Evolutionary conservation across 2,113 vertebrate species (phyloP), one percentile per base, ranked within the genome.

Genomic region (Recurvirostra avosetta): DNA sequence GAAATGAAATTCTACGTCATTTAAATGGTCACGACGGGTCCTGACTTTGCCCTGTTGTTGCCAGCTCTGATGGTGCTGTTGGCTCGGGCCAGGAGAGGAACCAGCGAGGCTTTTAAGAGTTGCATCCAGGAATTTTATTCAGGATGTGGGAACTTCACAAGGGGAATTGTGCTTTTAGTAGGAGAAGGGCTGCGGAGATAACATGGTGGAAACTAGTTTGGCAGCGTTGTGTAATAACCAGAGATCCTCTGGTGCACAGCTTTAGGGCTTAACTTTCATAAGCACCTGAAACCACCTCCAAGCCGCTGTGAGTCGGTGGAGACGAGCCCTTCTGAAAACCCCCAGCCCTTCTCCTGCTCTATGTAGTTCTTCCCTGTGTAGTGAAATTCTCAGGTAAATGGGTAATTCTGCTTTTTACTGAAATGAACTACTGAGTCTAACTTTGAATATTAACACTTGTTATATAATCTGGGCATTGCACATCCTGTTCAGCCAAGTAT

Each of bases 191-290:
- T 32, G 12, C 3, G 63, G 3, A 23, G 34, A 52, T 74, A 72
- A 45, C 30, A 2, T 0, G 0, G 41, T 21, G 62, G 65, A 17
- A 95, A 95, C 67, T 9, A 3, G 83, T 94, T 72, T 67, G 83
- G 71, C 61, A 14, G 8, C 12, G 6, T 53, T 67, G 86, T 49
- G 96, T 9, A 71, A 83, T 1, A 20, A 21, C 10, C 75, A 43
- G 59, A 55, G 50, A 45, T 82, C 49, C 53, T 59, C 38, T 53
- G 66, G n/a, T 55, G 61, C 45, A 3, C 72, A 40, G 81, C 90
- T 92, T 55, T 4, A 32, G 90, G 92, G 90, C 87, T 92, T 38
- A 63, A 67, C 82, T 95, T 95, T 63, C 77, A 36, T 9, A 55
- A 78, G 82, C 82, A 90, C 75, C 90, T 75, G 27, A 53, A 88